Percentiles rank a stretch among this genome's conserved stretches.
Conservation (phyloP, 2,113 vertebrate genomes). For the Orycteropus afer region DNA sequence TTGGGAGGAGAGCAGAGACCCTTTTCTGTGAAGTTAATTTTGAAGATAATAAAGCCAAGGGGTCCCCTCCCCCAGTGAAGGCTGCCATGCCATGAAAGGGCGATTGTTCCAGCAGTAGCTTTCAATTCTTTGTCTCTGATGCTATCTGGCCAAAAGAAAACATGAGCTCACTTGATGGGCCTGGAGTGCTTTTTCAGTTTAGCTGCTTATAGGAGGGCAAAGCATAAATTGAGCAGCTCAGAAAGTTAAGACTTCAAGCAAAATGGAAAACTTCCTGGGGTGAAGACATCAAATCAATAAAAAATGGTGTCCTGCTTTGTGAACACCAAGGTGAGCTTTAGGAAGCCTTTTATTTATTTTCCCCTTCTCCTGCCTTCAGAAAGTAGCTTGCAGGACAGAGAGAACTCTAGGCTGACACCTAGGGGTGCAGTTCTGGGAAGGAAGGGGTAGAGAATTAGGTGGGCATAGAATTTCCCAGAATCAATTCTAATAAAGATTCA, state of each 20-base stretch:
- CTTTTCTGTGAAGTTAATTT: slow-evolving; percentile 73
- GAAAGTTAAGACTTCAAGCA: slow-evolving; percentile 13
- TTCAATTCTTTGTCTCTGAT: slow-evolving; percentile 82
- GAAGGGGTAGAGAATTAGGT: not conserved
- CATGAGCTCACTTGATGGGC: slow-evolving; percentile 28
- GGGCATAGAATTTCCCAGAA: not conserved
- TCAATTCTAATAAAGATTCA: not conserved
- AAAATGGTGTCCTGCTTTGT: not conserved
- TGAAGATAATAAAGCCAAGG: slow-evolving; percentile 75
- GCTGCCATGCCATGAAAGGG: slow-evolving; percentile 75
- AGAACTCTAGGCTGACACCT: slow-evolving; percentile 19
- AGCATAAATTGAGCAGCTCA: slow-evolving; percentile 39
- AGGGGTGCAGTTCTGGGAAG: not conserved
- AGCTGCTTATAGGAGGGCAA: slow-evolving; percentile 44
- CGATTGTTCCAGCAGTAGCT: slow-evolving; percentile 79
- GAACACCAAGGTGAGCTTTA: not conserved
- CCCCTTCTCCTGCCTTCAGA: not conserved
- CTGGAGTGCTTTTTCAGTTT: slow-evolving; percentile 63
- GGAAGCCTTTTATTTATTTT: not conserved
- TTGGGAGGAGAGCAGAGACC: not conserved
- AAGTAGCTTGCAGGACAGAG: not conserved
- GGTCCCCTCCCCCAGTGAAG: slow-evolving; percentile 59
- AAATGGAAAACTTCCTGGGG: slow-evolving; percentile 43
- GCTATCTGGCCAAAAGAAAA: slow-evolving; percentile 81
- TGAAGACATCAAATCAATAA: not conserved